These are phyloP conservation scores for Isoperla grammatica DNA, from an alignment of 2,888 invertebrate species.

Conservation along the genomic window DNA sequence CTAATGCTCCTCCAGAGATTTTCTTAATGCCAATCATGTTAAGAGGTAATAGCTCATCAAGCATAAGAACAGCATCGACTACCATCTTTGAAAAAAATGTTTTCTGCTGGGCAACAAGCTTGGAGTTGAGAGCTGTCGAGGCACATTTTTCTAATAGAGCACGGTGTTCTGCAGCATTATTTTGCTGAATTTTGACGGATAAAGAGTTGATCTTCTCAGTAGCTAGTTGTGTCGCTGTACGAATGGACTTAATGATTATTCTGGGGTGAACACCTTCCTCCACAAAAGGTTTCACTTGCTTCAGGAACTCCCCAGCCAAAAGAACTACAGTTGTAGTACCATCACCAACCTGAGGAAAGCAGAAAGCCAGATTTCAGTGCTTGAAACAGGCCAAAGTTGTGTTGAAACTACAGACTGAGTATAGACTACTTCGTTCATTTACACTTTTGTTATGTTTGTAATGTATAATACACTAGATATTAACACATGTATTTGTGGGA, in stretches of 20 bases:
- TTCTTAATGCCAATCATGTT: constrained; percentile 99
- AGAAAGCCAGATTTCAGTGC: too few relatives aligned
- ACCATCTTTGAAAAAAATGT: constrained; percentile 96
- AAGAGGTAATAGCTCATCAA: constrained; percentile 86
- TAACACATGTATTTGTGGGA: not conserved
- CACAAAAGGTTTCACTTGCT: constrained; percentile 88
- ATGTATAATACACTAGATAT: not conserved
- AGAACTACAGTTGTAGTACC: constrained; percentile 98
- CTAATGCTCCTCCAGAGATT: constrained; percentile 57
- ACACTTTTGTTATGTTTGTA: not conserved
- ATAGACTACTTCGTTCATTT: not conserved
- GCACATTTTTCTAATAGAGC: constrained; percentile 82
- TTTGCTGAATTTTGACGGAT: constrained; percentile 70
- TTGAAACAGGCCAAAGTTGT: too few relatives aligned
- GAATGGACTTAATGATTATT: constrained; percentile 82
- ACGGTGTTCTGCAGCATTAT: constrained; percentile 55
- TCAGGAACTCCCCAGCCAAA: constrained; percentile 90
- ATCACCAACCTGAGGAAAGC: constrained; percentile 75
- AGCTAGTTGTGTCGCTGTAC: constrained; percentile 75
- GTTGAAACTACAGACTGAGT: not conserved
- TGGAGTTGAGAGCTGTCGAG: constrained; percentile 93
- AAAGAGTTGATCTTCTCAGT: constrained; percentile 77
- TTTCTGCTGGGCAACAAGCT: constrained; percentile 93
- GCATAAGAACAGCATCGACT: constrained; percentile 88
- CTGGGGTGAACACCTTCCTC: constrained; percentile 97